These are phyloP conservation scores for Drosophila parvula DNA, from an alignment of 1,140 invertebrate genomes.

Conservation along the genomic window DNA sequence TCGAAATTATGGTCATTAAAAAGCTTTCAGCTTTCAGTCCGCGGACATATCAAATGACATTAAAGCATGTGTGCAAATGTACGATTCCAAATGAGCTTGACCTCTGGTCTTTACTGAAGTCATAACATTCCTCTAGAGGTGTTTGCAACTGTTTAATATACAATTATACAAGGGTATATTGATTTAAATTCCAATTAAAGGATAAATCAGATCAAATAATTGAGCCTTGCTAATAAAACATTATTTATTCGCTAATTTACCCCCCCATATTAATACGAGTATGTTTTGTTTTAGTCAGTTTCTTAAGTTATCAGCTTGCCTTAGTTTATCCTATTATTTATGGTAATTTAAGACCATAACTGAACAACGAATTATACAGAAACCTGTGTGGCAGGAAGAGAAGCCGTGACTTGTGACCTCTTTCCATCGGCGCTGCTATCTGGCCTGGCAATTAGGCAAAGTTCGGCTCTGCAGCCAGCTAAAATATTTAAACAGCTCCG, in stretches of 20 bases:
- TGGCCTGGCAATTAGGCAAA: slow-evolving; percentile 62
- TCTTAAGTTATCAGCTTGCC: not conserved
- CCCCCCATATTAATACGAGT: no score
- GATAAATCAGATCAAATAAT: not conserved
- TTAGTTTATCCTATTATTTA: not conserved
- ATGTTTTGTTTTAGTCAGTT: no score
- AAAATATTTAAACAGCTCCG: slow-evolving; percentile 67
- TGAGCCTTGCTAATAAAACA: not conserved
- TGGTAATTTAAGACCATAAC: slow-evolving; percentile 1
- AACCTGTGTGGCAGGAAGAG: not conserved
- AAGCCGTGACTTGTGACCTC: slow-evolving; percentile 26
- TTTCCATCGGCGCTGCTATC: slow-evolving; percentile 31
- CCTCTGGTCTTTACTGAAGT: slow-evolving; percentile 10
- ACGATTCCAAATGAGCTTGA: slow-evolving; percentile 14
- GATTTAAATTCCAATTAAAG: not conserved
- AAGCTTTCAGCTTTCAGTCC: slow-evolving; percentile 73
- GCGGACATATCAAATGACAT: slow-evolving; percentile 50
- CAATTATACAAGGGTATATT: not conserved
- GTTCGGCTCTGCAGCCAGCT: slow-evolving; percentile 54
- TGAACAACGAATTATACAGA: not conserved
- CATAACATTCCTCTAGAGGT: not conserved
- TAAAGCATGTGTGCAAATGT: slow-evolving; percentile 38
- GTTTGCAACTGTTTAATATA: not conserved
- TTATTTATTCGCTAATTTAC: no score
- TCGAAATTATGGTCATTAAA: slow-evolving; percentile 64